Conservation (phyloP, 2,888 invertebrate genomes). For the Diplolepis rosae region DNA sequence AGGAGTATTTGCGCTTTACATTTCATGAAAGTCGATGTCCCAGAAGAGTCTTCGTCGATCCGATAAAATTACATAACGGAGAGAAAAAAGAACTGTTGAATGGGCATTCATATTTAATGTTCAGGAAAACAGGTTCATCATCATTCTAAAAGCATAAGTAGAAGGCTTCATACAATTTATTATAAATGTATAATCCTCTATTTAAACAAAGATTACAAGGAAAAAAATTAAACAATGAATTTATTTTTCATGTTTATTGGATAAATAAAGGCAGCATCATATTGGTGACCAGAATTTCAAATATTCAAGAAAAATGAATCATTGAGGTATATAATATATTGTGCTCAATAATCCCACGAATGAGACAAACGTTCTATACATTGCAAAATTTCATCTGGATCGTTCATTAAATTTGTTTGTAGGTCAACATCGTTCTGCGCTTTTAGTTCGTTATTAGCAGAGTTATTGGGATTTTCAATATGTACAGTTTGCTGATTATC, state of each 20-base stretch:
- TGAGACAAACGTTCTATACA: neutral
- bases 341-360: neutral
- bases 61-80: constrained; percentile 20
- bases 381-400: constrained; percentile 2
- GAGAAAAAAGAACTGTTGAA: neutral
- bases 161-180: neutral
- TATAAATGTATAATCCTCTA: neutral
- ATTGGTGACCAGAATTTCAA: too few relatives aligned
- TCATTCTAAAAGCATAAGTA: neutral
- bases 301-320: neutral
- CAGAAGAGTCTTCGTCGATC: constrained; percentile 2
- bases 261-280: too few relatives aligned
- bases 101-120: constrained; percentile 24
- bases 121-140: constrained; percentile 5
- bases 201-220: neutral
- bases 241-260: too few relatives aligned
- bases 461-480: constrained; percentile 1
- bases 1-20: constrained; percentile 21
- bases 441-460: neutral
- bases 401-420: neutral
- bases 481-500: neutral
- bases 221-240: neutral
- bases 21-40: constrained; percentile 28
- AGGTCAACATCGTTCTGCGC: neutral
- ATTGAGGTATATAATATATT: neutral